phyloP scores from a whole-genome alignment of 2,888 invertebrate genomes.

The Cosmia trapezina region DNA sequence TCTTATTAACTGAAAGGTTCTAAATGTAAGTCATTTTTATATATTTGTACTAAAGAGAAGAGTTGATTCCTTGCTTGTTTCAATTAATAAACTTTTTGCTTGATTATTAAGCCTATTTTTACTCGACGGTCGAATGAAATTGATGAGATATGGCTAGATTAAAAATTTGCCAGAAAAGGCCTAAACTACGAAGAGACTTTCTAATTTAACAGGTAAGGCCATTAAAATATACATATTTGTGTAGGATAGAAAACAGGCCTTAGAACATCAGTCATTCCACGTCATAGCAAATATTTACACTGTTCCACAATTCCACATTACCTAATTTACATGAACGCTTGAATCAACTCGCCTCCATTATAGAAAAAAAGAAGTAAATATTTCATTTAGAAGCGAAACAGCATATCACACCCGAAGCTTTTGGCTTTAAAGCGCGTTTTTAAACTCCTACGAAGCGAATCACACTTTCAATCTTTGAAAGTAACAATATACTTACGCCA shows the following conservation, averaged over 20 bases:
- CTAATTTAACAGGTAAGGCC: slow-evolving; percentile 12
- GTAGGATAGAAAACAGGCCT: neutral
- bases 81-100: neutral
- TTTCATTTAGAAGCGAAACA: neutral
- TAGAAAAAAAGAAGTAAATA: slow-evolving; percentile 11
- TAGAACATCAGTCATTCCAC: slow-evolving; percentile 5
- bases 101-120: neutral
- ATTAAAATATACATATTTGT: neutral
- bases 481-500: neutral
- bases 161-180: neutral
- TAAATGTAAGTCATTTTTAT: slow-evolving; percentile 15
- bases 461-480: neutral
- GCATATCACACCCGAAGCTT: neutral
- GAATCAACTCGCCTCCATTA: slow-evolving; percentile 39
- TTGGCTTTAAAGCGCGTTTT: neutral
- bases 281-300: slow-evolving; percentile 30
- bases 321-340: slow-evolving; percentile 34
- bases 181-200: neutral
- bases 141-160: neutral
- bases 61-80: slow-evolving; percentile 24
- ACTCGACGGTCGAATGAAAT: neutral
- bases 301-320: slow-evolving; percentile 29
- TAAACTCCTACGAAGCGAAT: neutral
- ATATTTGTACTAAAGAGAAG: slow-evolving; percentile 8
- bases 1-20: slow-evolving; percentile 13